Evolutionary conservation across 2,888 invertebrate species (phyloP).

Genomic region (Siphonodentalium dalli): DNA sequence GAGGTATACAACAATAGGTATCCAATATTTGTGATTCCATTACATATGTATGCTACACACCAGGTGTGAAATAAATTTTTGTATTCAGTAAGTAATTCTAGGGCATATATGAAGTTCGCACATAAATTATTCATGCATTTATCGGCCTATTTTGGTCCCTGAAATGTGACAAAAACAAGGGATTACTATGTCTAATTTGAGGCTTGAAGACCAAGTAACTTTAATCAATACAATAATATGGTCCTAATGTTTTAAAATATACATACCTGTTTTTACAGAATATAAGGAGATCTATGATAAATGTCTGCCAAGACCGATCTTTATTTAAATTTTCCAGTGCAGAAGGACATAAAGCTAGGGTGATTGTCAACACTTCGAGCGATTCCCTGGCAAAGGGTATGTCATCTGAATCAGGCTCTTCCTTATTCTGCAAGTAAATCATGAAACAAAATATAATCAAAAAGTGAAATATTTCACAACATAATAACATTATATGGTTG

Average conservation of each 20-base stretch:
- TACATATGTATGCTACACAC: too few relatives aligned
- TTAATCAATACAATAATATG: too few relatives aligned
- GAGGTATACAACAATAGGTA: too few relatives aligned
- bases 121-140: not conserved
- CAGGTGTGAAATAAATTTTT: too few relatives aligned
- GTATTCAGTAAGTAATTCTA: too few relatives aligned
- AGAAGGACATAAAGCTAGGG: constrained; percentile 87
- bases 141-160: too few relatives aligned
- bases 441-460: not conserved
- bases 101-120: not conserved
- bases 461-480: not conserved
- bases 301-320: constrained; percentile 86
- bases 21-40: too few relatives aligned
- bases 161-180: too few relatives aligned
- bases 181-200: too few relatives aligned
- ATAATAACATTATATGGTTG: not conserved
- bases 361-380: constrained; percentile 88
- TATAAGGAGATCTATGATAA: constrained; percentile 86
- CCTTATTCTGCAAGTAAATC: constrained; percentile 38
- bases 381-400: constrained; percentile 84
- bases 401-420: constrained; percentile 61
- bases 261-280: constrained; percentile 73
- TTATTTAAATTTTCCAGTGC: constrained; percentile 82
- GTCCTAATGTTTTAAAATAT: too few relatives aligned
- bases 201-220: too few relatives aligned